Evolutionary conservation across 2,888 invertebrate species (phyloP), one percentile per base, ranked within the genome.

Genomic region (Andrena fulva): DNA sequence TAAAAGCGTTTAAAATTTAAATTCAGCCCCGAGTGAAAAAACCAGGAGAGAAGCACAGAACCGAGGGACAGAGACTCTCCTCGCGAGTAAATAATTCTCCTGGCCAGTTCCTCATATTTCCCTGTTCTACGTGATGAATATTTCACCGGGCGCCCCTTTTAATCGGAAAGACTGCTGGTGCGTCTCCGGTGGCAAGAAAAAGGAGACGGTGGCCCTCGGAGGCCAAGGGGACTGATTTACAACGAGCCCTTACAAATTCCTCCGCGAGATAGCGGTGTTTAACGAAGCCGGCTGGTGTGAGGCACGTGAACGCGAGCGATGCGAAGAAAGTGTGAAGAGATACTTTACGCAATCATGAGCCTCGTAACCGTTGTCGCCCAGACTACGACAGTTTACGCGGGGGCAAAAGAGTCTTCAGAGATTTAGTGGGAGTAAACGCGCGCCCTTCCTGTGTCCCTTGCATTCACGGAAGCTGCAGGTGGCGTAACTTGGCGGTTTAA

Each of bases 401-500:
- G 35, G 35, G 52, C 42, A 31, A 71, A 68, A 72, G 66, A 62
- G 60, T 10, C 75, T 16, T 62, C 48, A 59, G 82, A 72, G 85
- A 74, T 85, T 85, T 85, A 82, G 60, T 68, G 69, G 29, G 67
- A 73, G 71, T 80, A 83, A 82, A 76, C 81, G 77, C 63, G 77
- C 70, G 70, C 77, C 75, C 75, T 80, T 80, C 62, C 52, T 48
- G 42, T 33, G 66, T 52, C 70, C 54, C 80, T 76, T 77, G 66
- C 66, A 56, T 73, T 75, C 85, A 24, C 59, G 52, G 67, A 60
- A 79, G 48, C 66, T 56, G 63, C 54, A 60, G 74, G 8, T 77
- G 54, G 62, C 56, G 76, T 77, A 84, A 82, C 72, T 84, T 82
- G 59, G 80, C 86, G 80, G 87, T 85, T 89, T 76, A 81, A 86